phyloP scores from a whole-genome alignment of 2,797 vertebrate species.

The Halcyon chelicuti region DNA sequence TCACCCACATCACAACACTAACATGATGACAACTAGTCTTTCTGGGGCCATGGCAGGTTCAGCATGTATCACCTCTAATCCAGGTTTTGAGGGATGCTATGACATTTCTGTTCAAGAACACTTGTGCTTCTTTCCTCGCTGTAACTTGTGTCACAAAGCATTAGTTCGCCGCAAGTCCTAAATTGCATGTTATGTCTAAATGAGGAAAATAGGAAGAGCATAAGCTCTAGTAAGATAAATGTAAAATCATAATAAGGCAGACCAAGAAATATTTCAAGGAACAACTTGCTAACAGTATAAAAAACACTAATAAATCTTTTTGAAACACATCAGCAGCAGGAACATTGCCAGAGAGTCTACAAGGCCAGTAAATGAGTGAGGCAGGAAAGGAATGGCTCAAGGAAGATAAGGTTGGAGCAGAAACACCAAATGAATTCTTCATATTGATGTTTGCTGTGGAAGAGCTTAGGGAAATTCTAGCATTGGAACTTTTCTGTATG shows the following conservation, averaged over 20 bases:
- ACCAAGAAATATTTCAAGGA: slow-evolving; percentile 14
- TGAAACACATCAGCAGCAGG: not conserved
- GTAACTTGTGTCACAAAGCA: not conserved
- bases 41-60: not conserved
- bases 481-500: not conserved
- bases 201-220: not conserved
- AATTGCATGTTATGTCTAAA: not conserved
- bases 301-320: slow-evolving; percentile 17
- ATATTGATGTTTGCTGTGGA: not conserved
- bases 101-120: not conserved
- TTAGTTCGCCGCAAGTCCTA: not conserved
- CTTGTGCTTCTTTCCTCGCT: not conserved
- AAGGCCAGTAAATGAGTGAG: not conserved
- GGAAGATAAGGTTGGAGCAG: slow-evolving; percentile 25
- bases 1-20: not conserved
- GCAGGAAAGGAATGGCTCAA: not conserved
- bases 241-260: not conserved
- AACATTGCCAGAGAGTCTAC: slow-evolving; percentile 16
- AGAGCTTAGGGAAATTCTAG: not conserved
- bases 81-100: not conserved
- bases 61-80: not conserved
- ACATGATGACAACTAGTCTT: not conserved
- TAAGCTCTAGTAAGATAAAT: not conserved
- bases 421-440: slow-evolving; percentile 6
- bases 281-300: slow-evolving; percentile 7